A percentile compares a stretch with the other conserved stretches of the same genome.
These are phyloP conservation scores for Acromyrmex heyeri DNA, from an alignment of 1,140 invertebrate species.

Conservation along the genomic window DNA sequence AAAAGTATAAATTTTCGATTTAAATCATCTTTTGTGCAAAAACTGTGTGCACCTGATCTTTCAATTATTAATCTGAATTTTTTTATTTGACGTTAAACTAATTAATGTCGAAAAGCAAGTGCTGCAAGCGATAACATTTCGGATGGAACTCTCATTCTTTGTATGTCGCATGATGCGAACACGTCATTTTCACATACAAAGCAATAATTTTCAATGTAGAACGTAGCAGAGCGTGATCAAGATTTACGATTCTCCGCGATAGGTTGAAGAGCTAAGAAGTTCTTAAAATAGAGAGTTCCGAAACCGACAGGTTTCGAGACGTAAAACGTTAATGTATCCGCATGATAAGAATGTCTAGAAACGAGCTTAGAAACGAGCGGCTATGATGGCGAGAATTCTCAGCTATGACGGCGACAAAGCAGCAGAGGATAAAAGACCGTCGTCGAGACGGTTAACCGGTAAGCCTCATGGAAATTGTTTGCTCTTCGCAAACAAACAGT, in stretches of 20 bases:
- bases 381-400: neutral
- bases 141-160: neutral
- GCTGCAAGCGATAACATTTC: neutral
- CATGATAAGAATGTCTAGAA: conserved; percentile 20
- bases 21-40: too few relatives aligned
- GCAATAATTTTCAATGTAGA: conserved; percentile 12
- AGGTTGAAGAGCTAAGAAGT: neutral
- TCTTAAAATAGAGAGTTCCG: conserved; percentile 15
- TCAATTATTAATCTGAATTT: neutral
- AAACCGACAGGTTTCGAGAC: conserved; percentile 20
- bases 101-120: neutral
- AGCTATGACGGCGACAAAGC: neutral
- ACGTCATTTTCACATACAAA: neutral
- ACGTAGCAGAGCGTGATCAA: neutral
- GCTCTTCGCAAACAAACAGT: neutral
- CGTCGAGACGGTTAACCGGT: neutral
- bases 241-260: neutral
- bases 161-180: neutral
- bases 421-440: conserved; percentile 1
- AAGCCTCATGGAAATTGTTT: conserved; percentile 15
- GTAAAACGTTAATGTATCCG: conserved; percentile 37
- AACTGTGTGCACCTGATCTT: too few relatives aligned
- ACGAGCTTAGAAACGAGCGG: neutral
- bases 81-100: neutral
- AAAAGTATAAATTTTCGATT: too few relatives aligned